phyloP scores from a whole-genome alignment of 2,888 invertebrate genomes.

The Zele albiditarsus region DNA sequence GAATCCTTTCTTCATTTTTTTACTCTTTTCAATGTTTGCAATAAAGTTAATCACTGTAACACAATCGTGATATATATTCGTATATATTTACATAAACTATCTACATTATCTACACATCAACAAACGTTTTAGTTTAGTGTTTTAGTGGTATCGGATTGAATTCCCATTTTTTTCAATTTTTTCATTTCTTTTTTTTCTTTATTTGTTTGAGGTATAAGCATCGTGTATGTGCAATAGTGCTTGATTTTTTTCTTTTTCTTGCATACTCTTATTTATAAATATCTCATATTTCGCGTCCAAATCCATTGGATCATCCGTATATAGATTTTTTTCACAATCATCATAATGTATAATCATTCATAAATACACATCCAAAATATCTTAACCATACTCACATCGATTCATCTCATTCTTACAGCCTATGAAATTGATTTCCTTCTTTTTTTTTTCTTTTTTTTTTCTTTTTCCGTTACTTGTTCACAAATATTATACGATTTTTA shows the following conservation, averaged over 20 bases:
- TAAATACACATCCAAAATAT: slow-evolving; percentile 33
- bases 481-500: neutral
- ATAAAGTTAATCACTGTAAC: slow-evolving; percentile 47
- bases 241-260: slow-evolving; percentile 34
- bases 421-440: neutral
- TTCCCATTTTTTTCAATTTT: slow-evolving; percentile 47
- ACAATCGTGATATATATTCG: slow-evolving; percentile 41
- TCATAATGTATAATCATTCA: slow-evolving; percentile 35
- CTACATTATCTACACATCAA: slow-evolving; percentile 73
- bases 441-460: slow-evolving; percentile 15
- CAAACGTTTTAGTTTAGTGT: slow-evolving; percentile 63
- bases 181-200: slow-evolving; percentile 34
- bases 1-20: neutral
- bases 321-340: slow-evolving; percentile 45
- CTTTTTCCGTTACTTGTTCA: neutral
- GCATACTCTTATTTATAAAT: neutral
- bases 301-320: slow-evolving; percentile 33
- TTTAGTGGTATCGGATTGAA: slow-evolving; percentile 53
- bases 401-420: slow-evolving; percentile 9
- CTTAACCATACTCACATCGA: slow-evolving; percentile 35
- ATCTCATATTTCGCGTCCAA: slow-evolving; percentile 25
- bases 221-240: slow-evolving; percentile 35
- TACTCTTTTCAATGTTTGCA: slow-evolving; percentile 40
- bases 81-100: slow-evolving; percentile 67
- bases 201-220: slow-evolving; percentile 36